A percentile compares a stretch with the other conserved stretches of the same genome.
phyloP scores from a whole-genome alignment of 2,113 vertebrate species.

The Rana temporaria region DNA sequence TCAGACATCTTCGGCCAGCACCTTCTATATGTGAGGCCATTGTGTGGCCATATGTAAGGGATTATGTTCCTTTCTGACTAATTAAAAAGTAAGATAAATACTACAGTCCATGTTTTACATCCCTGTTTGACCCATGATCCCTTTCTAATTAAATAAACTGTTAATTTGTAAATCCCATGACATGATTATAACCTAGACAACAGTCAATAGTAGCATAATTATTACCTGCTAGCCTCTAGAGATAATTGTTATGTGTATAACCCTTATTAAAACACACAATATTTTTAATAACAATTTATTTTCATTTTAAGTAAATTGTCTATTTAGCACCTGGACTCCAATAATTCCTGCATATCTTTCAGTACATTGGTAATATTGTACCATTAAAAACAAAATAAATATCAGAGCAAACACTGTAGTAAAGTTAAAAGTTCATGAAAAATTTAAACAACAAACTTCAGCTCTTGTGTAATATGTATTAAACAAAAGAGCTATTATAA shows the following conservation, averaged over 20 bases:
- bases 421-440: too few relatives aligned
- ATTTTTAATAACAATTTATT: too few relatives aligned
- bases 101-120: not conserved
- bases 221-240: not conserved
- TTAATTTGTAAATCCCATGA: conserved; percentile 27
- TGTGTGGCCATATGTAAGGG: not conserved
- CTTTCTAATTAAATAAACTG: conserved; percentile 37
- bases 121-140: conserved; percentile 9
- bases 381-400: too few relatives aligned
- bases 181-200: conserved; percentile 21
- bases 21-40: accelerated
- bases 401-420: too few relatives aligned
- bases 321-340: too few relatives aligned
- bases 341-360: too few relatives aligned
- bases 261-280: too few relatives aligned
- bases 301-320: too few relatives aligned
- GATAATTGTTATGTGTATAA: not conserved
- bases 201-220: conserved; percentile 34
- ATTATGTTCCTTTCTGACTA: conserved; percentile 10
- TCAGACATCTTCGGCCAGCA: not conserved
- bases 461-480: too few relatives aligned
- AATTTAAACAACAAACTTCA: too few relatives aligned
- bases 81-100: not conserved
- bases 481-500: too few relatives aligned
- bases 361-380: too few relatives aligned